These are phyloP conservation scores for Hypomesus transpacificus DNA, from an alignment of 2,113 vertebrate genomes.

Conservation along the genomic window DNA sequence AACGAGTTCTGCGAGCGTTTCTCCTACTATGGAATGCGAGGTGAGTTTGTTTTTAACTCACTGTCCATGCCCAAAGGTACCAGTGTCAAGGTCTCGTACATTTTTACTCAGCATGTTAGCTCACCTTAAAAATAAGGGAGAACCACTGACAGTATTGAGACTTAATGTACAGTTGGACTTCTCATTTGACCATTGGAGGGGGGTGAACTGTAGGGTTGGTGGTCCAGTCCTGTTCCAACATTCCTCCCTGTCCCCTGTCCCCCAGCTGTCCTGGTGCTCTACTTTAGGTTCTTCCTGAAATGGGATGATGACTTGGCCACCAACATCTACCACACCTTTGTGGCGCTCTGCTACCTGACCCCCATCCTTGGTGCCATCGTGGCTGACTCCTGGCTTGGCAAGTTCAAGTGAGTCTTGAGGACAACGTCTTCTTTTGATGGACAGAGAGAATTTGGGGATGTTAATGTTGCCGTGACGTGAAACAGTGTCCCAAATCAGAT, in stretches of 20 bases:
- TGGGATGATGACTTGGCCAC: constrained; percentile 86
- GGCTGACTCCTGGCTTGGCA: constrained; percentile 95
- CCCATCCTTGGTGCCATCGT: constrained; percentile 90
- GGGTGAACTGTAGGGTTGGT: too few relatives aligned
- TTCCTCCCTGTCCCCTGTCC: constrained; percentile 1
- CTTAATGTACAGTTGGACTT: too few relatives aligned
- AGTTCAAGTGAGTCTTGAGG: constrained; percentile 85
- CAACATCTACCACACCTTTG: constrained; percentile 90
- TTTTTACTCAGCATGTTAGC: neutral
- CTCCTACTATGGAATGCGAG: constrained; percentile 98
- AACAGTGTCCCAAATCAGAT: too few relatives aligned
- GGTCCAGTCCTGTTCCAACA: neutral
- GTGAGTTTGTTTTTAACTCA: constrained; percentile 58
- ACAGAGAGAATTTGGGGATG: too few relatives aligned
- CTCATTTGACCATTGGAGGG: too few relatives aligned
- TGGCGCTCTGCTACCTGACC: constrained; percentile 90
- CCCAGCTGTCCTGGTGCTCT: constrained; percentile 88
- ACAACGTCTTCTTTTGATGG: neutral
- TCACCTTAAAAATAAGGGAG: neutral
- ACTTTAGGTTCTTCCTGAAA: constrained; percentile 84
- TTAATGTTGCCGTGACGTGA: too few relatives aligned
- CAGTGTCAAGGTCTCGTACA: neutral
- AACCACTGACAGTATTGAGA: too few relatives aligned
- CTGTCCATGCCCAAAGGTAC: too few relatives aligned
- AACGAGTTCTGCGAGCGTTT: constrained; percentile 98